These are phyloP conservation scores for Pitangus sulphuratus DNA, from an alignment of 2,797 vertebrate species.

Conservation along the genomic window DNA sequence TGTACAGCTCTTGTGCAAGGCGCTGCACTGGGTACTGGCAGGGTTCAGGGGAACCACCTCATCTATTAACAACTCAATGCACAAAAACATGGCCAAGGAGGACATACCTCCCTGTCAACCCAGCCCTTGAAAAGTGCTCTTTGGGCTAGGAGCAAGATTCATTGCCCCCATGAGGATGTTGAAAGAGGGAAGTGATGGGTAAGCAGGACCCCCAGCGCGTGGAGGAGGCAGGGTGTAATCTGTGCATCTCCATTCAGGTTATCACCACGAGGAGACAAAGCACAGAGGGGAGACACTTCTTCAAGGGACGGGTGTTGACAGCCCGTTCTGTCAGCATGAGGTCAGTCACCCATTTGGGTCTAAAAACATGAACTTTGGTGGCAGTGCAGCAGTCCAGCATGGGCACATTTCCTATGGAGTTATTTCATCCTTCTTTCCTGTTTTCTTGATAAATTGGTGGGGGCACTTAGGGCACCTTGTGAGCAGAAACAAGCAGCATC, in stretches of 20 bases:
- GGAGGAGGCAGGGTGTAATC: constrained; percentile 66
- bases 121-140: constrained; percentile 38
- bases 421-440: not conserved
- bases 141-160: constrained; percentile 47
- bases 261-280: constrained; percentile 60
- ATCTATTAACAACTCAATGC: not conserved
- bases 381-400: not conserved
- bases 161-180: constrained; percentile 66
- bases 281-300: constrained; percentile 50
- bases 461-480: not conserved
- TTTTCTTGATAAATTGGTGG: not conserved
- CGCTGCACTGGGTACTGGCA: fast-evolving
- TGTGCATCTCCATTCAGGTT: constrained; percentile 70
- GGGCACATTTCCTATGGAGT: not conserved
- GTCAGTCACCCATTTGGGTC: constrained; percentile 61
- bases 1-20: not conserved
- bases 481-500: not conserved
- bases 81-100: not conserved
- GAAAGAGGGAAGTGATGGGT: constrained; percentile 72
- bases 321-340: constrained; percentile 70
- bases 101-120: not conserved
- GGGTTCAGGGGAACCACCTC: not conserved
- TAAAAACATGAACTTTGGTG: constrained; percentile 23
- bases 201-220: constrained; percentile 45
- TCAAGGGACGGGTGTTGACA: constrained; percentile 65